Percentiles rank a stretch among this genome's conserved stretches.
phyloP scores from a whole-genome alignment of 2,797 vertebrate species.

The Rhinophrynus dorsalis region DNA sequence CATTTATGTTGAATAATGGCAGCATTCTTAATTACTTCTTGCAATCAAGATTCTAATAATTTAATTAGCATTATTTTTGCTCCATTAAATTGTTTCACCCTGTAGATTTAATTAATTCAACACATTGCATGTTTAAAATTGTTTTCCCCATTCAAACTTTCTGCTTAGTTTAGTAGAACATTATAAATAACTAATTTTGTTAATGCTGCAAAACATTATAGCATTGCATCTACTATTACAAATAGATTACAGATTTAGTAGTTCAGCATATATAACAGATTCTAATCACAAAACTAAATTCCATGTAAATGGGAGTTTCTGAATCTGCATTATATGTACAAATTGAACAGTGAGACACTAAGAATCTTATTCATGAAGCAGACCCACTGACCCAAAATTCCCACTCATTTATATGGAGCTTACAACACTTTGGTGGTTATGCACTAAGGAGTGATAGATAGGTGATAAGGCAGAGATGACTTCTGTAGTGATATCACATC shows the following conservation, averaged over 20 bases:
- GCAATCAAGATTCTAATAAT: slow-evolving; percentile 65
- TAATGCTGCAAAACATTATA: slow-evolving; percentile 18
- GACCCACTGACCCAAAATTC: too few species aligned
- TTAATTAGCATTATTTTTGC: slow-evolving; percentile 68
- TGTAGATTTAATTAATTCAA: slow-evolving; percentile 57
- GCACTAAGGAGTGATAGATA: too few species aligned
- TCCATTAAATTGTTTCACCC: slow-evolving; percentile 62
- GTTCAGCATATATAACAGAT: not conserved
- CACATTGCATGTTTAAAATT: slow-evolving; percentile 50
- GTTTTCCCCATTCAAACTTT: slow-evolving; percentile 25
- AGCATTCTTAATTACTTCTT: slow-evolving; percentile 63
- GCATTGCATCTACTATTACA: not conserved
- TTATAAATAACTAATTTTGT: slow-evolving; percentile 38
- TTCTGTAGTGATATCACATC: too few species aligned
- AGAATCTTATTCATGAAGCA: too few species aligned
- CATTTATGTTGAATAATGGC: slow-evolving; percentile 62
- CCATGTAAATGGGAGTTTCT: not conserved
- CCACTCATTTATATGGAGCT: too few species aligned
- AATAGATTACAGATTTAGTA: not conserved
- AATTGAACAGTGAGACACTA: too few species aligned
- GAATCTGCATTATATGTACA: too few species aligned
- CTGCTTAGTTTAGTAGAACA: slow-evolving; percentile 44
- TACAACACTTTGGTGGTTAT: too few species aligned
- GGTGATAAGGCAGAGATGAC: too few species aligned
- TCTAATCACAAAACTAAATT: not conserved